Conservation (phyloP, 1,140 invertebrate species). For the Solenopsis invicta region DNA sequence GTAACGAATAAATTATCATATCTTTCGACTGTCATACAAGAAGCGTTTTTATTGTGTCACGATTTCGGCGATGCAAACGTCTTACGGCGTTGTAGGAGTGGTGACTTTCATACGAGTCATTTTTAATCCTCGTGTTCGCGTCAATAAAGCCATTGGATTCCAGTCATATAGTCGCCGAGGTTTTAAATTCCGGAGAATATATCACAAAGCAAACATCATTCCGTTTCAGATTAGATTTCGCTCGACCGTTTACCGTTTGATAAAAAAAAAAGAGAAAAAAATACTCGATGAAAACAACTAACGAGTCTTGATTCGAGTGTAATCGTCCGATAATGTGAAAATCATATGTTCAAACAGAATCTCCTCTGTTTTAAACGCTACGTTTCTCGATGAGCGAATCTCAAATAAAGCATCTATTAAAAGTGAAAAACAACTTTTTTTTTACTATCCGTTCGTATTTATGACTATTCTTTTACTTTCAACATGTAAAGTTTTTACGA, state of each 20-base stretch:
- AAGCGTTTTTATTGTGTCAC: slow-evolving; percentile 33
- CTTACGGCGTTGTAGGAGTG: not conserved
- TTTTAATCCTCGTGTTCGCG: not conserved
- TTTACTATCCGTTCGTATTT: not conserved
- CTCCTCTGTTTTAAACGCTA: not conserved
- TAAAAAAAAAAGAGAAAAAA: not conserved
- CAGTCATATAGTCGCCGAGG: not conserved
- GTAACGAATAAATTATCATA: slow-evolving; percentile 14
- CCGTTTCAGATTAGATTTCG: slow-evolving; percentile 15
- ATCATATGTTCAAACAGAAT: not conserved
- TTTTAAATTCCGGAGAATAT: not conserved
- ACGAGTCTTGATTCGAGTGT: not conserved
- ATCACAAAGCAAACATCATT: not conserved
- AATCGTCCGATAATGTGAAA: not conserved
- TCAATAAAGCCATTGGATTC: not conserved
- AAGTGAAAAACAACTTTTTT: not conserved
- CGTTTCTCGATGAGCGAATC: not conserved
- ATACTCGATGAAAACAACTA: slow-evolving; percentile 10
- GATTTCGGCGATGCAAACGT: not conserved
- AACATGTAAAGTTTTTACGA: not conserved
- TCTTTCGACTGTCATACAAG: slow-evolving; percentile 2
- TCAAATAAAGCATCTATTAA: not conserved
- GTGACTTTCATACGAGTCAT: not conserved
- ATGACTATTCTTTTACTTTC: not conserved
- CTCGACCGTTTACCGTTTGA: not conserved